Percentiles rank a stretch among this genome's conserved stretches.
phyloP scores from a whole-genome alignment of 2,113 vertebrate genomes.

The chimpanzee (Pan troglodytes) region DNA sequence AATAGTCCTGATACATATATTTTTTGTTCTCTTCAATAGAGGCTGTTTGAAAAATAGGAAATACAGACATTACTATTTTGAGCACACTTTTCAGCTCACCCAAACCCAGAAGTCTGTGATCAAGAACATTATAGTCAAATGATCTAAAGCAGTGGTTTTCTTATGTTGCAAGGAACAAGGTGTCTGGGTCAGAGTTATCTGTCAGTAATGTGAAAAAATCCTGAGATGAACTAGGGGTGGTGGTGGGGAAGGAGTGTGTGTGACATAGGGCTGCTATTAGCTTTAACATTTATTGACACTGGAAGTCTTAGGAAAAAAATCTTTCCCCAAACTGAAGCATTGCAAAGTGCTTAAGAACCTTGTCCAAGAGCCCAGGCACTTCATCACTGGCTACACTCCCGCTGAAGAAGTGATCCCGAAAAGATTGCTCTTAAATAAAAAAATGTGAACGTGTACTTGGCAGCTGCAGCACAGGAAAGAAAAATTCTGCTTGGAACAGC shows the following conservation, averaged over 20 bases:
- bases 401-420: slow-evolving; percentile 65
- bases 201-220: not conserved
- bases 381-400: slow-evolving; percentile 71
- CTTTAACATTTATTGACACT: slow-evolving; percentile 57
- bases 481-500: slow-evolving; percentile 45
- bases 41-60: not conserved
- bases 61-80: not conserved
- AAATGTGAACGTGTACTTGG: slow-evolving; percentile 57
- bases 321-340: slow-evolving; percentile 57
- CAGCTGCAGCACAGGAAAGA: slow-evolving; percentile 53
- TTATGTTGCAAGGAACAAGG: not conserved
- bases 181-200: not conserved
- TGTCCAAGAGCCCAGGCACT: slow-evolving; percentile 47
- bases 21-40: not conserved
- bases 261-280: not conserved
- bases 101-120: not conserved
- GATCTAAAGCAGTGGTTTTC: not conserved
- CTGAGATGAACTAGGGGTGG: not conserved
- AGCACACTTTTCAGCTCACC: not conserved
- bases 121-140: not conserved
- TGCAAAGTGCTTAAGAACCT: slow-evolving; percentile 66
- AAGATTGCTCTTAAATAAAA: slow-evolving; percentile 67
- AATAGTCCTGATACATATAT: not conserved
- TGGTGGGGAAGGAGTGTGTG: not conserved
- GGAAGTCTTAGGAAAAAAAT: slow-evolving; percentile 50